A percentile compares a stretch with the other conserved stretches of the same genome.
phyloP scores from a whole-genome alignment of 2,888 invertebrate genomes.

The Acleris sparsana region DNA sequence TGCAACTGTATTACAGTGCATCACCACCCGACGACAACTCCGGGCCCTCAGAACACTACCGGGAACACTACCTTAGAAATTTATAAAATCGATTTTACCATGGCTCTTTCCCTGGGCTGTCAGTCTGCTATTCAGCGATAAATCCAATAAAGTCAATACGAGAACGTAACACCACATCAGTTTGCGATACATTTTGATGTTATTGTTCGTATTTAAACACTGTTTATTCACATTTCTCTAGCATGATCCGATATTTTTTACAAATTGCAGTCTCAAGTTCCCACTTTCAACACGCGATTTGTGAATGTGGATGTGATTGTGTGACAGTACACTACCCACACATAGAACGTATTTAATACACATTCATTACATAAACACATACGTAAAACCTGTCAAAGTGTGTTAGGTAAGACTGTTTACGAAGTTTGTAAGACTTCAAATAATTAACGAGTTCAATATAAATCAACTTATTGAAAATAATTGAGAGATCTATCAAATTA shows the following conservation, averaged over 20 bases:
- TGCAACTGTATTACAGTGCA: neutral
- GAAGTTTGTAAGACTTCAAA: neutral
- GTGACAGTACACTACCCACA: slow-evolving; percentile 23
- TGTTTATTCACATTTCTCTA: slow-evolving; percentile 72
- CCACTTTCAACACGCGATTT: slow-evolving; percentile 35
- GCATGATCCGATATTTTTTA: slow-evolving; percentile 54
- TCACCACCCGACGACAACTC: neutral
- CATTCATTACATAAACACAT: slow-evolving; percentile 22
- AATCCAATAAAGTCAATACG: slow-evolving; percentile 86
- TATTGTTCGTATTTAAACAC: slow-evolving; percentile 52
- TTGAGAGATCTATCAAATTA: too few species aligned
- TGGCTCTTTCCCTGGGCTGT: slow-evolving; percentile 89
- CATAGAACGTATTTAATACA: slow-evolving; percentile 12
- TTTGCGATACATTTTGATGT: slow-evolving; percentile 79
- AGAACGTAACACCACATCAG: slow-evolving; percentile 86
- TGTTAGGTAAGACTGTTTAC: slow-evolving; percentile 13
- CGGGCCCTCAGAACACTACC: slow-evolving; percentile 10
- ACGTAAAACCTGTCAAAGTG: slow-evolving; percentile 11
- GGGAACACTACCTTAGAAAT: slow-evolving; percentile 19
- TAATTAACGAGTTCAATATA: too few species aligned
- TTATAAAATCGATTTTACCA: slow-evolving; percentile 84
- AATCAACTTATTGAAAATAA: too few species aligned
- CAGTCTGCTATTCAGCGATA: slow-evolving; percentile 86
- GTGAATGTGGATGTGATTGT: slow-evolving; percentile 31
- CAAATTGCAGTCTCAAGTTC: slow-evolving; percentile 34